Conservation (phyloP, 2,797 vertebrate genomes). For the Spinus pinus region DNA sequence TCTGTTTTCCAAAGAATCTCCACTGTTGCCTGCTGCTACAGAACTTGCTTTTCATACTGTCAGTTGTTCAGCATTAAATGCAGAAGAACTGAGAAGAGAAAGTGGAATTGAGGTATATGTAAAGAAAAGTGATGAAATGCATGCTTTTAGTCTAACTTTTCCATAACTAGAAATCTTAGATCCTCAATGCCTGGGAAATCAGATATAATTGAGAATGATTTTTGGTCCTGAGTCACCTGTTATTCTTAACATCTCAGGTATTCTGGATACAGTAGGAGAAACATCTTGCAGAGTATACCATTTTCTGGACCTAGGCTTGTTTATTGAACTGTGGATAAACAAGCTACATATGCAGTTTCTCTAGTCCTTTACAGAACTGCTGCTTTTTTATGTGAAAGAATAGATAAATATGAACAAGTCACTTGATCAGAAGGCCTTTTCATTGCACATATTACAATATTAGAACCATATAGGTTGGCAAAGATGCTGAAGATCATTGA, state of each 20-base stretch:
- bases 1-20: slow-evolving; percentile 95
- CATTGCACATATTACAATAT: neutral
- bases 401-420: neutral
- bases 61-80: slow-evolving; percentile 96
- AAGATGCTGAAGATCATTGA: neutral
- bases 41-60: slow-evolving; percentile 97
- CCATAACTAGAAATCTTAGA: neutral
- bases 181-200: neutral
- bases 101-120: slow-evolving; percentile 90
- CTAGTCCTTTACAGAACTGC: neutral
- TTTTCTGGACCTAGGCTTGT: neutral
- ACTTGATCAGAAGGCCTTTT: neutral
- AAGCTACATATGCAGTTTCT: fast-evolving
- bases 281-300: neutral
- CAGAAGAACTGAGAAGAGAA: slow-evolving; percentile 97
- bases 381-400: neutral
- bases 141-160: neutral
- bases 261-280: neutral
- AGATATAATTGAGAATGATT: neutral
- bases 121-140: neutral
- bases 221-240: neutral
- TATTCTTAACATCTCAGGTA: neutral
- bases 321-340: neutral
- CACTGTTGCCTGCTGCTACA: slow-evolving; percentile 89
- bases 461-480: neutral